Evolutionary conservation across 2,888 invertebrate genomes (phyloP).

Genomic region (Blomia tropicalis): DNA sequence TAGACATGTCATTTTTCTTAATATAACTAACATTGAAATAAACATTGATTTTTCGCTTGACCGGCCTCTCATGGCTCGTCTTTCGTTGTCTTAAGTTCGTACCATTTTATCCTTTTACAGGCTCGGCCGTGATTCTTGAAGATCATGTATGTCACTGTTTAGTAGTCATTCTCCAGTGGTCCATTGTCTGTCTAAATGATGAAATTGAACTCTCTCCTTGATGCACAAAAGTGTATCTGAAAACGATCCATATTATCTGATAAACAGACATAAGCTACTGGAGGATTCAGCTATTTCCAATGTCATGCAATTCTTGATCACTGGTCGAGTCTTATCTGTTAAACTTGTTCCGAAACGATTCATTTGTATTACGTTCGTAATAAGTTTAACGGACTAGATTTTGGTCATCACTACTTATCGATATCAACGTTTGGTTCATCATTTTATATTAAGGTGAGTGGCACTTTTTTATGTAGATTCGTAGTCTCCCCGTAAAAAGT

Average conservation of each 20-base stretch:
- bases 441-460: neutral
- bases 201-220: constrained; percentile 10
- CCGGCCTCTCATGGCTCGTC: neutral
- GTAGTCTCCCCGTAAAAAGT: no score
- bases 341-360: constrained; percentile 19
- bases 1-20: constrained; percentile 39
- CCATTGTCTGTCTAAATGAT: constrained; percentile 4
- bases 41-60: neutral
- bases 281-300: neutral
- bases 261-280: constrained; percentile 7
- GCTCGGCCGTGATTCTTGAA: neutral
- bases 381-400: constrained; percentile 19
- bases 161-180: neutral
- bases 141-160: neutral
- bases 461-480: neutral
- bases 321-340: constrained; percentile 10
- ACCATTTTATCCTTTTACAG: neutral
- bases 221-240: constrained; percentile 1
- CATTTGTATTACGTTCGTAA: constrained; percentile 3
- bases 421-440: neutral
- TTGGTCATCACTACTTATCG: neutral
- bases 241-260: neutral
- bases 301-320: neutral
- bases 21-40: neutral
- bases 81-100: neutral